Base-by-base conservation (phyloP, 2,888 invertebrate species). In the Fragum fragum region DNA sequence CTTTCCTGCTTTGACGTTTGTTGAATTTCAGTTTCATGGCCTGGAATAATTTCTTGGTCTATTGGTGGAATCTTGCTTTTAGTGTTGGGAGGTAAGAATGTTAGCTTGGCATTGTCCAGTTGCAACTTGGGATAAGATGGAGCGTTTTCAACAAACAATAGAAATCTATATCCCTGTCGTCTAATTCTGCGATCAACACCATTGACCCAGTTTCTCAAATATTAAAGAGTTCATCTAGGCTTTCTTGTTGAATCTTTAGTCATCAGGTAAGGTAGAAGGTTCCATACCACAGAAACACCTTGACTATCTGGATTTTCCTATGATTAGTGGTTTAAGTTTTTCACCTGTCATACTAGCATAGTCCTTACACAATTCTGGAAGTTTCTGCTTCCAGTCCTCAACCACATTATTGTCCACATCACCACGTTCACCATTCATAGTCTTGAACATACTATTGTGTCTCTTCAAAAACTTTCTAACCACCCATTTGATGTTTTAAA, bases 281-380 rank as follows among this genome's bases (percentile, higher is more conserved):
- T 69, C 53, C 0, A 81, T 61, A 14, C 52, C 32, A 7, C 39
- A 69, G 52, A 85, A 82, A 73, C 77, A 85, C 26, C 82, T 63
- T 57, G 85, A 82, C 9, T 81, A 53, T 9, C 36, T 55, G 5
- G 83, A 83, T 63, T 81, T 83, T 0, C 76, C 80, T 29, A 86
- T 86, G 11, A 86, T 73, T 6, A 86, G 29, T 1, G 83, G 81
- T 36, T 39, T 74, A 1, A 78, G 28, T 36, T 78, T 78, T 26
- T 82, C 72, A 70, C 76, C 87, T 14, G 79, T 80, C 76, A 83
- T 79, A 14, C 63, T 73, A 0, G 76, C n/a, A n/a, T n/a, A n/a
- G n/a, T n/a, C n/a, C n/a, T n/a, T n/a, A n/a, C n/a, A n/a, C n/a
- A n/a, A n/a, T n/a, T n/a, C n/a, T n/a, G n/a, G n/a, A n/a, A n/a